Evolutionary conservation across 2,888 invertebrate genomes (phyloP), one percentile per base, ranked within the genome.

Genomic region (Ochropleura plecta): DNA sequence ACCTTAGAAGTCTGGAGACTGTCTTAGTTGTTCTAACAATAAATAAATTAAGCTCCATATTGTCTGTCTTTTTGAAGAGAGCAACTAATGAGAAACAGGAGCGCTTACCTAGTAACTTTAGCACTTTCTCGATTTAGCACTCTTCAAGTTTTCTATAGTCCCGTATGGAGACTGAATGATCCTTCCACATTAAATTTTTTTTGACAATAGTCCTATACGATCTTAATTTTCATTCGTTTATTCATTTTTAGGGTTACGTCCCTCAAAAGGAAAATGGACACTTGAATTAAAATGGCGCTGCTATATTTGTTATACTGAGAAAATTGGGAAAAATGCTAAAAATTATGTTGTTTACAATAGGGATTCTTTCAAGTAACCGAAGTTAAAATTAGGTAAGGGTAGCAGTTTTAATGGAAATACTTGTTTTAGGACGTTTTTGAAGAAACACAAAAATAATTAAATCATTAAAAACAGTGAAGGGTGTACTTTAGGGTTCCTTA

Each of bases 11-110:
- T 68, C 63, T 81, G 30, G 48, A 44, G 30, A 48, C 62, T 53
- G 48, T 63, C 63, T 76, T 55, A 64, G 51, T 42, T 63, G 20
- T 53, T 81, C 20, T 46, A 49, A 55, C 65, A 77, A 80, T 67
- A 74, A 68, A 64, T 65, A 1, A 30, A 74, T 57, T 20, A 59
- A 74, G 42, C 55, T 73, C 12, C 10, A 67, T 67, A 30, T 30
- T 30, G 30, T 3, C 62, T 57, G 75, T 68, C 44, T 62, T 66
- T 48, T 65, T 44, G 42, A 10, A 63, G 51, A 30, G n/a, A 48
- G 20, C 16, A 20, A 53, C 20, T 51, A 10, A 14, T 44, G 42
- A 51, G 48, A 40, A 63, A n/a, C n/a, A 53, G 66, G 16, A 76
- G 8, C 14, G 30, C 4, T 62, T 57, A 30, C 7, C 46, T 44